Base-by-base conservation (phyloP, 2,888 invertebrate genomes). In the Noctua comes region DNA sequence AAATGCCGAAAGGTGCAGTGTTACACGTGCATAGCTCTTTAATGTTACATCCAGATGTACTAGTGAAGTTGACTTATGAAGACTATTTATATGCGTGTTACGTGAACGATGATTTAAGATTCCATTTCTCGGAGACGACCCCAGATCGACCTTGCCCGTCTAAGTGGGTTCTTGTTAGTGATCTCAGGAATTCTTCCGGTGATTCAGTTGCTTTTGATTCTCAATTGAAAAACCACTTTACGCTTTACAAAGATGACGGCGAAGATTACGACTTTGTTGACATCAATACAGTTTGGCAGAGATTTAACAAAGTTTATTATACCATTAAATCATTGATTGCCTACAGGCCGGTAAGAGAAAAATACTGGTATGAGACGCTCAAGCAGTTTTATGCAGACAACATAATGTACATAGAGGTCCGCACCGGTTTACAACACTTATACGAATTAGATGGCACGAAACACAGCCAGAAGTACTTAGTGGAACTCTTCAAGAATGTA, bases 1-100 rank as follows among this genome's bases (percentile, higher is more conserved):
- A 91, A 72, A 97, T 98, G 97, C 98, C 98, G 0, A 98, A 98
- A 95, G 98, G 98, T 0, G 98, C 97, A 0, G 97, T 97, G 0
- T 92, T 98, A 24, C 98, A 98, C 89, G 97, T 97, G 0, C 98
- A 98, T 89, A 97, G 98, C 86, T 97, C 97, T 0, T 97, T 98
- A 1, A 95, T 98, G 86, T 97, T 97, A 27, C 97, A 97, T 59
- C 95, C 97, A 0, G 97, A 98, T 71, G 97, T 96, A 74, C 88
- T 98, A 65, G 94, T 98, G 46, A 95, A 97, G 71, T 91, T 98
- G 79, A 98, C 98, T 1, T 97, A 97, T 85, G 96, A 97, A 51
- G 97, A 97, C 2, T 92, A 98, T 91, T 95, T 98, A 68, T 98
- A 97, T 92, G 96, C 96, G 13, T 97, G 97, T 84, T 91, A 92